Percentiles rank a stretch among this genome's conserved stretches.
These are phyloP conservation scores for Catharus ustulatus DNA, from an alignment of 2,797 vertebrate genomes.

Conservation along the genomic window DNA sequence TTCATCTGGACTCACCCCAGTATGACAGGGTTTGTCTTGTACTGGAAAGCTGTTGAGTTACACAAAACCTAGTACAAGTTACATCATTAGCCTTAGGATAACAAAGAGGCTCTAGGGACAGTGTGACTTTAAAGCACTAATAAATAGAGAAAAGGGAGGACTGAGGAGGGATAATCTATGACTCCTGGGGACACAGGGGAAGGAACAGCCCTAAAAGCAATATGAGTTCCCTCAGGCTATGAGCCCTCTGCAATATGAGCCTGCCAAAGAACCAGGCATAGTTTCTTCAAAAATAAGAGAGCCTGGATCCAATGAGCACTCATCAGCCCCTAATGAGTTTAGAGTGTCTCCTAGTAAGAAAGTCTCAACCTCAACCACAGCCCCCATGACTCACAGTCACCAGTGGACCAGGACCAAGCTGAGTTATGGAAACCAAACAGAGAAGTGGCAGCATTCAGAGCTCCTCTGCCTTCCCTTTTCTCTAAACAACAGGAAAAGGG, in stretches of 20 bases:
- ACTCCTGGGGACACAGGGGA: background rate
- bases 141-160: background rate
- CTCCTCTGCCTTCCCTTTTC: background rate
- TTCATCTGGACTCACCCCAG: background rate
- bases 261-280: background rate
- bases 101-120: background rate
- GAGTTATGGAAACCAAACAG: background rate
- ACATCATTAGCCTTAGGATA: background rate
- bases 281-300: background rate
- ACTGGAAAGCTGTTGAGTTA: background rate
- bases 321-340: background rate
- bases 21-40: background rate
- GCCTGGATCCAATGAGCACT: background rate
- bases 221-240: background rate
- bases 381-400: background rate
- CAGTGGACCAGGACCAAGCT: background rate
- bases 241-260: background rate
- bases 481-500: background rate
- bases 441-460: background rate
- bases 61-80: background rate
- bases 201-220: background rate
- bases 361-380: background rate
- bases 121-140: background rate
- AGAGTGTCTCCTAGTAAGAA: background rate
- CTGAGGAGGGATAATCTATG: background rate